These are phyloP conservation scores for Rhimphoctona megacephalus DNA, from an alignment of 2,888 invertebrate genomes.

Conservation along the genomic window DNA sequence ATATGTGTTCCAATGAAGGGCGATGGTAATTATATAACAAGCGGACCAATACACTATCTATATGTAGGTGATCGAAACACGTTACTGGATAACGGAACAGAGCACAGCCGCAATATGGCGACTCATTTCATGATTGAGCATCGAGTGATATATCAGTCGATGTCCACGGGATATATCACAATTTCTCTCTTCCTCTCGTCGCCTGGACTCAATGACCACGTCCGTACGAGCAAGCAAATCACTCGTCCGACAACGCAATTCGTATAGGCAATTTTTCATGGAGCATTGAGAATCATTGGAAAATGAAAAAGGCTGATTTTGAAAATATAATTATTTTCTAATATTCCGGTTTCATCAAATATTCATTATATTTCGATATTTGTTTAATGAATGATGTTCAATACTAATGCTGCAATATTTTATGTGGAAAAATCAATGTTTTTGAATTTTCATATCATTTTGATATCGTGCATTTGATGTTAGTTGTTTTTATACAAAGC, in stretches of 20 bases:
- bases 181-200: conserved; percentile 56
- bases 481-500: not conserved
- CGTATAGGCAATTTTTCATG: not conserved
- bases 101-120: conserved; percentile 43
- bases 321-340: not conserved
- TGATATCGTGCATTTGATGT: not conserved
- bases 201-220: conserved; percentile 29
- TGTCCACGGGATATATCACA: conserved; percentile 64
- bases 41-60: not conserved
- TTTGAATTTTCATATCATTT: not conserved
- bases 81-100: conserved; percentile 23
- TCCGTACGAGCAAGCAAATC: not conserved
- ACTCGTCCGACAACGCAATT: not conserved
- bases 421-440: not conserved
- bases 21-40: conserved; percentile 42
- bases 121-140: conserved; percentile 61
- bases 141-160: conserved; percentile 72
- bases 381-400: no score
- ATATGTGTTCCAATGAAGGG: conserved; percentile 29
- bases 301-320: not conserved
- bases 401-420: not conserved
- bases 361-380: no score
- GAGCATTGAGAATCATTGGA: no score
- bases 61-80: conserved; percentile 26
- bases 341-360: not conserved